These are phyloP conservation scores for Amphiprion ocellaris DNA, from an alignment of 2,113 vertebrate species.

Conservation along the genomic window DNA sequence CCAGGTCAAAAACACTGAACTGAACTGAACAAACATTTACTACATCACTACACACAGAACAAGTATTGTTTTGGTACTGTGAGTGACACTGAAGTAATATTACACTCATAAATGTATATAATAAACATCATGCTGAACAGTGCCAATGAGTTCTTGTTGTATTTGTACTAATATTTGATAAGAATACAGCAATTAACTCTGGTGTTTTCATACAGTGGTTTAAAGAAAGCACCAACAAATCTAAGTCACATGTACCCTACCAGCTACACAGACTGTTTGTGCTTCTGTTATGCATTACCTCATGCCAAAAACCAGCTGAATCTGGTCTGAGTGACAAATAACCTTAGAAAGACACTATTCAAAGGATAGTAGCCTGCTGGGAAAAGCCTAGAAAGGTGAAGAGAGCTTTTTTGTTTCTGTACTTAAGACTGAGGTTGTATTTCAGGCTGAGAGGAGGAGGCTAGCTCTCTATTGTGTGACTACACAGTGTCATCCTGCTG, in stretches of 20 bases:
- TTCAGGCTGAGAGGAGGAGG: conserved; percentile 58
- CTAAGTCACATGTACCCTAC: not conserved
- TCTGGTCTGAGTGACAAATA: conserved; percentile 46
- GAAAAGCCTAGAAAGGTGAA: conserved; percentile 44
- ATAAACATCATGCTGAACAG: not conserved
- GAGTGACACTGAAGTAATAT: not conserved
- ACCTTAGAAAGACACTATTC: conserved; percentile 41
- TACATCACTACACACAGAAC: not conserved
- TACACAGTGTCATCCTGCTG: not conserved
- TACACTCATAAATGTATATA: not conserved
- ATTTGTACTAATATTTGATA: not conserved
- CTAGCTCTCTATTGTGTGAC: conserved; percentile 37
- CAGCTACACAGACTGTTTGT: not conserved
- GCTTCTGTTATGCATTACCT: conserved; percentile 46
- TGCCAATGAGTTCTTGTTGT: not conserved
- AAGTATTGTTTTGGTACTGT: not conserved
- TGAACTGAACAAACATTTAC: conserved; percentile 19
- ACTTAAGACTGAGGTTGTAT: conserved; percentile 48
- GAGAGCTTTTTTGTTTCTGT: conserved; percentile 33
- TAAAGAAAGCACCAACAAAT: not conserved
- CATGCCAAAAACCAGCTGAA: conserved; percentile 54
- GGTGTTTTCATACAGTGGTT: not conserved
- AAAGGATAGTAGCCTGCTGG: conserved; percentile 18
- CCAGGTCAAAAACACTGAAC: conserved; percentile 20
- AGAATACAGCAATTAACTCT: not conserved